phyloP scores from a whole-genome alignment of 2,888 invertebrate species.

The Amblyjoppa fuscipennis region DNA sequence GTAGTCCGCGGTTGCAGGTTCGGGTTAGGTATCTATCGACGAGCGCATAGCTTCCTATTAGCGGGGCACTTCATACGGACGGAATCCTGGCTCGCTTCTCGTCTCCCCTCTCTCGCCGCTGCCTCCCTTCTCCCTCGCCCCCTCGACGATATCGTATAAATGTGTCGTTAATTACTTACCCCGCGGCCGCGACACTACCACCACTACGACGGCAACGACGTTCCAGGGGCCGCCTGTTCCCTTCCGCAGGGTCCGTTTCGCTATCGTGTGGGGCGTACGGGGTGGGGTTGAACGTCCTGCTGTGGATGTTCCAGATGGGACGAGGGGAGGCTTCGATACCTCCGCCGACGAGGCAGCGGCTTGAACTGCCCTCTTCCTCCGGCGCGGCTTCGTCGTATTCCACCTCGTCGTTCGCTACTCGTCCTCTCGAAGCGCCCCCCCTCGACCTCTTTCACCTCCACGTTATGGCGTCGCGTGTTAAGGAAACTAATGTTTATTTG shows the following conservation, averaged over 20 bases:
- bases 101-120: slow-evolving; percentile 57
- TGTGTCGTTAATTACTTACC: slow-evolving; percentile 84
- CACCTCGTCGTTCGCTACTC: slow-evolving; percentile 69
- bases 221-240: slow-evolving; percentile 66
- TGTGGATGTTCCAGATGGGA: slow-evolving; percentile 48
- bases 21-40: slow-evolving; percentile 81
- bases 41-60: slow-evolving; percentile 82
- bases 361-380: slow-evolving; percentile 65
- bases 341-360: slow-evolving; percentile 71
- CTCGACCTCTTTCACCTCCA: slow-evolving; percentile 71
- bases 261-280: slow-evolving; percentile 44
- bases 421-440: slow-evolving; percentile 58
- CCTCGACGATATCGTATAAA: slow-evolving; percentile 83
- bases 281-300: slow-evolving; percentile 32
- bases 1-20: slow-evolving; percentile 58
- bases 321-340: slow-evolving; percentile 70
- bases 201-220: slow-evolving; percentile 51
- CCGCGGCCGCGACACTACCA: slow-evolving; percentile 80
- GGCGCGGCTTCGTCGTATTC: slow-evolving; percentile 70
- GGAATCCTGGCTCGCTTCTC: slow-evolving; percentile 75
- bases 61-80: slow-evolving; percentile 79
- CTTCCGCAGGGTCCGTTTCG: slow-evolving; percentile 54
- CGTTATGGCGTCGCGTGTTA: slow-evolving; percentile 78
- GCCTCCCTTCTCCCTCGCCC: slow-evolving; percentile 48
- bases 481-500: slow-evolving; percentile 81